Base-by-base conservation (phyloP, 2,888 invertebrate genomes). In the Caenorhabditis zanzibari region DNA sequence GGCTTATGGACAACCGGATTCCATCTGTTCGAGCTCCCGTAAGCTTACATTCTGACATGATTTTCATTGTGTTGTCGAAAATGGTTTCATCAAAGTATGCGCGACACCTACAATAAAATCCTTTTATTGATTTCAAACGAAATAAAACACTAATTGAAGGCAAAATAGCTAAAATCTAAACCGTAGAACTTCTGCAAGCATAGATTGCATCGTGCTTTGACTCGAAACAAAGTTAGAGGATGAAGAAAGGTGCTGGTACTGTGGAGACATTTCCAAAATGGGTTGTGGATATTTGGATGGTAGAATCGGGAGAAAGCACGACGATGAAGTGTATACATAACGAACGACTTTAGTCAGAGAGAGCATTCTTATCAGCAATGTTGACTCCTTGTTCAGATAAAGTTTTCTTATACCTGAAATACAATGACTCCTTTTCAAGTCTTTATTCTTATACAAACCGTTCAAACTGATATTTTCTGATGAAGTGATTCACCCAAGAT, bases 381-480 rank as follows among this genome's bases (percentile, higher is more conserved):
- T 87, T 87, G 9, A 89, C 81, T 16, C 90, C 90, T 81, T 90
- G 85, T 47, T 84, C 86, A 0, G 86, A 75, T 26, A 90, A 69
- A 52, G 86, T 81, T 63, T 85, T 80, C 86, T 90, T 90, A 85
- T 90, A 90, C 61, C 89, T 87, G 49, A 58, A 85, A 54, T n/a
- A 66, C 35, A 24, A 19, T 0, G n/a, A 1, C 22, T 75, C 12
- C 41, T 28, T 22, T 24, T 22, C 38, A 14, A n/a, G 1, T 22
- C 22, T 9, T 10, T 9, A 16, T 7, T 61, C 14, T 24, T 12
- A 9, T 22, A 38, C 24, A 32, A 59, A 88, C 88, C 81, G 84
- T 56, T 90, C 90, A 81, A 90, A 90, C 63, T 90, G 85, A 82
- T 90, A 85, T 74, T 90, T 90, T 32, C 90, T 61, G 52, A 90